Conservation (phyloP, 1,140 invertebrate genomes). For the Cryptotermes secundus region DNA sequence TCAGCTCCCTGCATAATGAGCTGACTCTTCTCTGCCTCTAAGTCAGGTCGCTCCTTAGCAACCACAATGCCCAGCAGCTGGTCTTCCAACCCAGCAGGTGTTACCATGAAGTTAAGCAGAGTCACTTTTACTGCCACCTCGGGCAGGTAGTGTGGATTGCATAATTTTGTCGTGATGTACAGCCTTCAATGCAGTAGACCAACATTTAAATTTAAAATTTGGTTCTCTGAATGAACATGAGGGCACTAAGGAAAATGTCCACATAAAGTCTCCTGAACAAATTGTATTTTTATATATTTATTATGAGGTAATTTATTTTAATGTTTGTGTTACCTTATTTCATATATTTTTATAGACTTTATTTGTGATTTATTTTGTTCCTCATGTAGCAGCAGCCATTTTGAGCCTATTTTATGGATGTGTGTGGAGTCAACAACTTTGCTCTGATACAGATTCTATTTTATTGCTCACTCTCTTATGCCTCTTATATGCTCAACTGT, state of each 20-base stretch:
- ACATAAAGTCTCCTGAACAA: neutral
- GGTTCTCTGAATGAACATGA: neutral
- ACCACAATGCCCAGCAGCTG: constrained; percentile 89
- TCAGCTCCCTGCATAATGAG: constrained; percentile 87
- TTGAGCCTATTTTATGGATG: no score
- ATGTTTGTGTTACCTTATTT: no score
- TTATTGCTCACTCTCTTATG: no score
- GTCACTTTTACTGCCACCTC: constrained; percentile 92
- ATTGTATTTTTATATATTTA: no score
- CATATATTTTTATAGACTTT: no score
- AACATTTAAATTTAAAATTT: no score
- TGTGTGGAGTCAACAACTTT: no score
- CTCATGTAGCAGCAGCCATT: no score
- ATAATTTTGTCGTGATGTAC: constrained; percentile 92
- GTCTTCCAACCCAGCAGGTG: constrained; percentile 85
- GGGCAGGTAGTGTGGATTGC: constrained; percentile 91
- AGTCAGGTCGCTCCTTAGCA: constrained; percentile 85
- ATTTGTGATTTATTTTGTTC: no score
- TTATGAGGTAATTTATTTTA: no score
- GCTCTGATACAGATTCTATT: no score
- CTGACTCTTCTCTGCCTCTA: constrained; percentile 89
- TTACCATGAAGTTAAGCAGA: constrained; percentile 92
- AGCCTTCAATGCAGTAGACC: constrained; percentile 56
- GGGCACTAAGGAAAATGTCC: neutral
- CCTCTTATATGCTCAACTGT: no score